phyloP scores from a whole-genome alignment of 1,140 invertebrate species.

The Amyelois transitella region DNA sequence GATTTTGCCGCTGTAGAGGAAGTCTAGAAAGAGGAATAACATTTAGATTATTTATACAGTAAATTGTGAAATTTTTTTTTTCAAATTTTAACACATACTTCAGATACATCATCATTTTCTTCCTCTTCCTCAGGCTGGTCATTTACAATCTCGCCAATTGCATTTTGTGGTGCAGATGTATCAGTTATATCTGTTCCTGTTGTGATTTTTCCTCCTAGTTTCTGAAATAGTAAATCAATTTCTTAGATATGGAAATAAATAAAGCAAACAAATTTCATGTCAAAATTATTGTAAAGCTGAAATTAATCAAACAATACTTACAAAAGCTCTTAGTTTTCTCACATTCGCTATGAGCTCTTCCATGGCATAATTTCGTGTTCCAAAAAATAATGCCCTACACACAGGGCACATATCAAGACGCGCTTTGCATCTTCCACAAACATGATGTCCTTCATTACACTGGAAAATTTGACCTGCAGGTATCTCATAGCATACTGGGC shows the following conservation, averaged over 20 bases:
- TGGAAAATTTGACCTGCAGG: slow-evolving; percentile 64
- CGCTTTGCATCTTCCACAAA: slow-evolving; percentile 64
- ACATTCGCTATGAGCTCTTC: slow-evolving; percentile 69
- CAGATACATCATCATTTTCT: slow-evolving; percentile 25
- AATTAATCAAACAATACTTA: slow-evolving; percentile 32
- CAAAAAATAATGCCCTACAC: slow-evolving; percentile 61
- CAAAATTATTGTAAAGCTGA: not conserved
- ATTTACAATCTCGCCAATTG: slow-evolving; percentile 30
- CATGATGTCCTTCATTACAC: slow-evolving; percentile 71
- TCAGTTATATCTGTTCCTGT: slow-evolving; percentile 35
- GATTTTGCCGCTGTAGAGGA: slow-evolving; percentile 33
- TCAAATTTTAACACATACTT: slow-evolving; percentile 23
- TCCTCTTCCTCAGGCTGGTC: slow-evolving; percentile 35
- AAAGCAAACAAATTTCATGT: not conserved
- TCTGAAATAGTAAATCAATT: slow-evolving; percentile 26
- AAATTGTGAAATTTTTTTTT: not conserved
- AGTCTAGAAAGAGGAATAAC: not conserved
- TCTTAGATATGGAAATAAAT: slow-evolving; percentile 1
- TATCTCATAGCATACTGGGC: slow-evolving; percentile 71
- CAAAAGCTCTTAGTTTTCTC: slow-evolving; percentile 55
- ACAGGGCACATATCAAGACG: slow-evolving; percentile 63
- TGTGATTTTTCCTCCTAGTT: slow-evolving; percentile 43
- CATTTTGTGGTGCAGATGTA: slow-evolving; percentile 34
- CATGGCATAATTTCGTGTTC: slow-evolving; percentile 67
- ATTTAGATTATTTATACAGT: not conserved